Evolutionary conservation across 2,888 invertebrate species (phyloP).

Genomic region (Romanomermis culicivorax): DNA sequence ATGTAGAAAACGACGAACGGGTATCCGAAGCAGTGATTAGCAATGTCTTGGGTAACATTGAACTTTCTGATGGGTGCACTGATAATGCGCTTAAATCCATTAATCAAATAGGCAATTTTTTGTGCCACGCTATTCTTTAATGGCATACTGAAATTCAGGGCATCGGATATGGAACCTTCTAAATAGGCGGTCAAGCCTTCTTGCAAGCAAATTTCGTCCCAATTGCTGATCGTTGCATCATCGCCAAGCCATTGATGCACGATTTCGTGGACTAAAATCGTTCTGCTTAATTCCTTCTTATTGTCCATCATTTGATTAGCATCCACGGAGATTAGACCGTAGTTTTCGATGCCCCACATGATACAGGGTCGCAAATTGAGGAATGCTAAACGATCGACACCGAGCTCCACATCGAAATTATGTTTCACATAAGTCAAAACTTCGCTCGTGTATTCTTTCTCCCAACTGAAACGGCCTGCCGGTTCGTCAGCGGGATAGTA

Average conservation of each 20-base stretch:
- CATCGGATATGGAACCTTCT: background rate
- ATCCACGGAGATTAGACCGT: background rate
- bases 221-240: background rate
- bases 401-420: background rate
- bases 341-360: conserved; percentile 1
- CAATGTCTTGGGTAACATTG: background rate
- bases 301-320: no score
- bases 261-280: conserved; percentile 1
- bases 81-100: no score
- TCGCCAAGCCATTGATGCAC: conserved; percentile 5
- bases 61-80: background rate
- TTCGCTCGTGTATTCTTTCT: background rate
- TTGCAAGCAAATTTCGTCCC: conserved; percentile 6
- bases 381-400: background rate
- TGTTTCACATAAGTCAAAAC: background rate
- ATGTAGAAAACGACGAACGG: background rate
- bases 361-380: background rate
- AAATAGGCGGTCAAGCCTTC: conserved; percentile 3
- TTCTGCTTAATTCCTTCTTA: background rate
- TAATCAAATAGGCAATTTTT: no score
- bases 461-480: background rate
- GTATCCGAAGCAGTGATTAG: background rate
- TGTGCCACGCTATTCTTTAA: no score
- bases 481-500: background rate
- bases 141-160: background rate